A percentile compares a stretch with the other conserved stretches of the same genome.
Evolutionary conservation across 2,113 vertebrate species (phyloP).

Genomic region (Solea senegalensis): DNA sequence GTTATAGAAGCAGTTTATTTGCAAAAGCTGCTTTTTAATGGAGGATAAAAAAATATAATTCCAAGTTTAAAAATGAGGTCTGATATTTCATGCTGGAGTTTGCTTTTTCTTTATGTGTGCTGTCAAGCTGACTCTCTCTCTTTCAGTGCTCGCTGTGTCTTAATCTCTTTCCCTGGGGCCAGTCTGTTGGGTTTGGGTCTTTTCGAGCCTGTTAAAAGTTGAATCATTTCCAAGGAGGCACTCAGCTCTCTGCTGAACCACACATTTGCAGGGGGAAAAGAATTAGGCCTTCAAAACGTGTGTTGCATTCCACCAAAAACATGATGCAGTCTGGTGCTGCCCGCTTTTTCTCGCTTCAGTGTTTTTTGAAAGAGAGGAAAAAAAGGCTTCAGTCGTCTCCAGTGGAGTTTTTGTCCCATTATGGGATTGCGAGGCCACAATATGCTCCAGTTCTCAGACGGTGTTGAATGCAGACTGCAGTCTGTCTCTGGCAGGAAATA

Average conservation of each 20-base stretch:
- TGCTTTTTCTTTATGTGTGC: constrained; percentile 29
- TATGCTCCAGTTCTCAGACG: constrained; percentile 4
- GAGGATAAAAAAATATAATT: constrained; percentile 24
- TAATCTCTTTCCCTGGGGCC: constrained; percentile 11
- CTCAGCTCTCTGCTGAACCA: constrained; percentile 44
- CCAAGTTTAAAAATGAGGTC: constrained; percentile 14
- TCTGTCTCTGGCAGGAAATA: not conserved
- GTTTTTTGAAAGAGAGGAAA: constrained; percentile 18
- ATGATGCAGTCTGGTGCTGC: constrained; percentile 31
- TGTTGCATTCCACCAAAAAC: constrained; percentile 33
- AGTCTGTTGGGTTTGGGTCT: constrained; percentile 48
- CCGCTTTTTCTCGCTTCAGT: constrained; percentile 34
- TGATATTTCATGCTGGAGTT: constrained; percentile 31
- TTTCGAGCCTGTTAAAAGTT: constrained; percentile 59
- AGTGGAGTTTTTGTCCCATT: constrained; percentile 13
- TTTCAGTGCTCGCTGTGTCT: not conserved
- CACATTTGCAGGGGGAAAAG: constrained; percentile 21
- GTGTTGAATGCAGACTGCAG: constrained; percentile 22
- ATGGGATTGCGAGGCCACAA: constrained; percentile 19
- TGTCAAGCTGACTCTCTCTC: constrained; percentile 12
- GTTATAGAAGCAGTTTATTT: not conserved
- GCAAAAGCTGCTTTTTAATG: not conserved
- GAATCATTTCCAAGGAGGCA: constrained; percentile 45
- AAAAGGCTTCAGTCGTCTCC: constrained; percentile 13
- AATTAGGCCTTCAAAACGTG: constrained; percentile 34